Percentiles rank a stretch among this genome's conserved stretches.
Conservation (phyloP, 2,797 vertebrate genomes). For the Cossypha polioptera region DNA sequence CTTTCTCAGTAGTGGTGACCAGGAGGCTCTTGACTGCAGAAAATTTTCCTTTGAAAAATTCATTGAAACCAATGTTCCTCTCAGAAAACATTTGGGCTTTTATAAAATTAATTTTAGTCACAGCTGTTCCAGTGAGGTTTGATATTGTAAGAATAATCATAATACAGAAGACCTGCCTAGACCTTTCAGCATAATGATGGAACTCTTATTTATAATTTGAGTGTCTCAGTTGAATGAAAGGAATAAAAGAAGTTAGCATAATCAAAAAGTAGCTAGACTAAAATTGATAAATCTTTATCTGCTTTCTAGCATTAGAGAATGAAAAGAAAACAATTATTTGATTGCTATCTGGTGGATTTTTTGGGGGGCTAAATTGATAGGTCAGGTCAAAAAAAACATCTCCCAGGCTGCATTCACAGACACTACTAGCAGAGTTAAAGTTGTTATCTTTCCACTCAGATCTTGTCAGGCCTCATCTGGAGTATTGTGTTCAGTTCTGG, state of each 20-base stretch:
- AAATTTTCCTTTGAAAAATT: neutral
- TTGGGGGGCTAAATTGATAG: accelerated
- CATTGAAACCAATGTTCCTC: neutral
- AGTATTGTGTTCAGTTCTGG: neutral
- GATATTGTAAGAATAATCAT: neutral
- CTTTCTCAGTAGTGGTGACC: neutral
- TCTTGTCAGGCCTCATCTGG: neutral
- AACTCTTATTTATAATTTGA: neutral
- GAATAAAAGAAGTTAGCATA: neutral
- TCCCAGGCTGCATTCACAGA: neutral
- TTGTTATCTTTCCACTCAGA: neutral
- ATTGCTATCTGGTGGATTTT: neutral
- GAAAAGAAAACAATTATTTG: neutral
- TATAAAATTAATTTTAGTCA: neutral
- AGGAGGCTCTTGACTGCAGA: neutral
- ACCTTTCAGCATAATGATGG: neutral
- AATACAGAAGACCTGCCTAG: neutral
- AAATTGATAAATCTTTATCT: neutral
- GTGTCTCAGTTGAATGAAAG: neutral
- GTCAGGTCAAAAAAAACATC: neutral
- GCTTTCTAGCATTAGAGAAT: neutral
- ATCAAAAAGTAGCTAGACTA: neutral
- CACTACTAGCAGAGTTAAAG: neutral
- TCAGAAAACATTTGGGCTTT: neutral
- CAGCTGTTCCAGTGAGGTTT: neutral